phyloP scores from a whole-genome alignment of 2,888 invertebrate species.

The Drosophila infuscata region DNA sequence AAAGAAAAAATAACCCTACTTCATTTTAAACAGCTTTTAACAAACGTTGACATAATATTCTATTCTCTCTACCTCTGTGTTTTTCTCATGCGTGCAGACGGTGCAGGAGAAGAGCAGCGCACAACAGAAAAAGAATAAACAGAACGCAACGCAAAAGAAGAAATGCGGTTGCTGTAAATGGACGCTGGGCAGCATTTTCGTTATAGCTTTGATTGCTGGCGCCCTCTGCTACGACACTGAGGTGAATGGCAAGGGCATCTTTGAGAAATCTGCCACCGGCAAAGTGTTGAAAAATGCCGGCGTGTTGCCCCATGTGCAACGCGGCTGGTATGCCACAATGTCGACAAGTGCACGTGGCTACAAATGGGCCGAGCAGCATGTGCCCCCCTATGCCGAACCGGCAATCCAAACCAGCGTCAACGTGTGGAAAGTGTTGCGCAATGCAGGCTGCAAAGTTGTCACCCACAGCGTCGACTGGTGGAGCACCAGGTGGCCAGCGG shows the following conservation, averaged over 20 bases:
- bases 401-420: constrained; percentile 88
- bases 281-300: constrained; percentile 89
- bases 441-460: constrained; percentile 86
- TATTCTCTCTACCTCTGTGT: constrained; percentile 7
- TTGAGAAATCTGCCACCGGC: constrained; percentile 89
- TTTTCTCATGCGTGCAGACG: constrained; percentile 49
- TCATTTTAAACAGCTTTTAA: not conserved
- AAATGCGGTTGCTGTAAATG: constrained; percentile 87
- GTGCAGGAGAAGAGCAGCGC: constrained; percentile 81
- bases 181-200: constrained; percentile 88
- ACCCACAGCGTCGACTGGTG: constrained; percentile 86
- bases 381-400: constrained; percentile 89
- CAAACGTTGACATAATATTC: constrained; percentile 8
- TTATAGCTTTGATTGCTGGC: constrained; percentile 87
- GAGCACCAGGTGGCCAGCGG: constrained; percentile 86
- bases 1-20: not conserved
- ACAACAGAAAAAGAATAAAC: constrained; percentile 83
- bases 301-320: constrained; percentile 88
- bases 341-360: constrained; percentile 88
- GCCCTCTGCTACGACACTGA: constrained; percentile 89
- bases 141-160: constrained; percentile 71
- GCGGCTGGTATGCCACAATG: constrained; percentile 87
- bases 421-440: constrained; percentile 86
- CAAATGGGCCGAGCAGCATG: constrained; percentile 89
- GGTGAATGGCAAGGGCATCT: constrained; percentile 88